These are phyloP conservation scores for Leucoma salicis DNA, from an alignment of 2,888 invertebrate species.

Conservation along the genomic window DNA sequence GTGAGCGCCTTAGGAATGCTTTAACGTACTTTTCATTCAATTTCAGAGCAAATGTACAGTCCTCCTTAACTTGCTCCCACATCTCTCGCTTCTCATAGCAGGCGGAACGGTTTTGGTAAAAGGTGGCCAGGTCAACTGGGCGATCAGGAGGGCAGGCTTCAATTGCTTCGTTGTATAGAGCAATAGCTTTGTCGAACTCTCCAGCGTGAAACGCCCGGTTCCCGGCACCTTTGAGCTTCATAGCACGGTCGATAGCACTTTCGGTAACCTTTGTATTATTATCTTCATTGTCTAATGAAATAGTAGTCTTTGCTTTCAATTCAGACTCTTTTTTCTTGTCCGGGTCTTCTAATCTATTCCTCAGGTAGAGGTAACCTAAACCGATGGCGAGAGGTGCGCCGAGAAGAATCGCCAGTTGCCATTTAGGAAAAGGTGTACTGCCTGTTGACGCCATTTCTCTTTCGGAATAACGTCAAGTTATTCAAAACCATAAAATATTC, in stretches of 20 bases:
- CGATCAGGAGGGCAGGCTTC: conserved; percentile 91
- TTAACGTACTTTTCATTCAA: conserved; percentile 93
- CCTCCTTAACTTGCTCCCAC: conserved; percentile 91
- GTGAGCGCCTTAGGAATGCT: conserved; percentile 92
- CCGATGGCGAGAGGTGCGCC: conserved; percentile 93
- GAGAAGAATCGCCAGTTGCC: conserved; percentile 92
- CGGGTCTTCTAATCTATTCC: conserved; percentile 79
- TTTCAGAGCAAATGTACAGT: conserved; percentile 92
- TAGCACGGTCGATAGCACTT: conserved; percentile 87
- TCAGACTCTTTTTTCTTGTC: conserved; percentile 79
- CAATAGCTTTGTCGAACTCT: conserved; percentile 95
- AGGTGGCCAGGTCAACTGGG: conserved; percentile 90
- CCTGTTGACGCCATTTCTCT: conserved; percentile 74
- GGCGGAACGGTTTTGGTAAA: conserved; percentile 97
- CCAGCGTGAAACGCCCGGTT: conserved; percentile 92
- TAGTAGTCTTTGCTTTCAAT: conserved; percentile 78
- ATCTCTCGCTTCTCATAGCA: conserved; percentile 95
- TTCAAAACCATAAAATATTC: conserved; percentile 51
- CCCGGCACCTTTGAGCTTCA: conserved; percentile 92
- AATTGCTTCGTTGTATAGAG: conserved; percentile 95
- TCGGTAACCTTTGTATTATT: conserved; percentile 66
- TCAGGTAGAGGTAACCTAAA: conserved; percentile 89
- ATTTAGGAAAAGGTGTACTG: conserved; percentile 87
- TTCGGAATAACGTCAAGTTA: conserved; percentile 37
- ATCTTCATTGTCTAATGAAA: conserved; percentile 84